Evolutionary conservation across 1,140 invertebrate genomes (phyloP), one percentile per base, ranked within the genome.

Genomic region (Spodoptera frugiperda): DNA sequence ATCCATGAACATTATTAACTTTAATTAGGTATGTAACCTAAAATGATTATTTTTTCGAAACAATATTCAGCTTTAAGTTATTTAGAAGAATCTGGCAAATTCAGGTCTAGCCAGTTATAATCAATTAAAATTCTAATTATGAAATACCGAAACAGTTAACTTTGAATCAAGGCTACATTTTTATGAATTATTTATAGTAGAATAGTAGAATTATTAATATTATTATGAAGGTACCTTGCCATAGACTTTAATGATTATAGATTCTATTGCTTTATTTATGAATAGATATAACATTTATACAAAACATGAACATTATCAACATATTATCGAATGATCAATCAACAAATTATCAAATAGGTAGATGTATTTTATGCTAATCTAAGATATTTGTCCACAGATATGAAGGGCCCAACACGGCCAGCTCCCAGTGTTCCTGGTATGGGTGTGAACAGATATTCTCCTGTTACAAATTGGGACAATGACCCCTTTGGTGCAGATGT

Each of bases 401-500:
- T 94, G 93, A 94, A 94, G 73, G 89, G 91, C 73, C 94, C 94
- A 46, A 79, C 85, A 21, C 84, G 93, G 74, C 91, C 89, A 67
- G 93, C 94, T 30, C 93, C 93, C 51, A 77, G 84, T 15, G 89
- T 91, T 3, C 94, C 94, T 39, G 78, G 73, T 17, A 73, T 82
- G 46, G 63, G 63, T 54, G 86, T 91, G 0, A 89, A 89, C 77
- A 85, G 89, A n/a, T 93, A 94, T 33, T 92, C 89, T 5, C 87
- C 91, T 30, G 90, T 93, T 6, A 93, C 91, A 9, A 92, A 93
- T 78, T 94, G 91, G 92, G 91, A 93, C 85, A 85, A 92, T 85
- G 89, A 94, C 78, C 90, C 92, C 5, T 94, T 94, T 86, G 89
- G 89, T 68, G 87, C 90, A 65, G 93, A 94, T 87, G 87, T 94